Evolutionary conservation across 2,888 invertebrate species (phyloP).

Genomic region (Notodonta ziczac): DNA sequence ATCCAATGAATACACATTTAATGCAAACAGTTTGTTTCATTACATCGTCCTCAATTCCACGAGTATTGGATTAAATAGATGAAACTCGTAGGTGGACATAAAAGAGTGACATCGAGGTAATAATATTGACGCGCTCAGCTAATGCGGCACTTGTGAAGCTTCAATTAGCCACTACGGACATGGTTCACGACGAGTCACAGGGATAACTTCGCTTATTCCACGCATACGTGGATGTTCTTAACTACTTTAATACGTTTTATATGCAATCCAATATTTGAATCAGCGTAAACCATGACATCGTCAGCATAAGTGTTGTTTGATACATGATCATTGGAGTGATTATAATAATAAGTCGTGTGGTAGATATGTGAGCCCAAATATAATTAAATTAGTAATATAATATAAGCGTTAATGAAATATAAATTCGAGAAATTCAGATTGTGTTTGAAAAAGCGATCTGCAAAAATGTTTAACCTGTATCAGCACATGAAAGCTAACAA

Average conservation of each 20-base stretch:
- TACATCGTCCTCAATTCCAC: conserved; percentile 14
- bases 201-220: conserved; percentile 41
- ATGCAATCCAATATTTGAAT: neutral
- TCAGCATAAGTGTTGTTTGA: neutral
- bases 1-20: neutral
- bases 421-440: conserved; percentile 48
- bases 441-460: conserved; percentile 44
- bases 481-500: conserved; percentile 87
- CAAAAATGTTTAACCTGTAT: conserved; percentile 91
- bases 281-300: neutral
- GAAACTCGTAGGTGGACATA: conserved; percentile 43
- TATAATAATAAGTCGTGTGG: neutral
- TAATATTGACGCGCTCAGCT: conserved; percentile 53
- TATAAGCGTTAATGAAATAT: conserved; percentile 52
- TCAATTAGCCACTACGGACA: conserved; percentile 77
- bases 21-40: neutral
- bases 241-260: neutral
- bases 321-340: neutral
- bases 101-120: conserved; percentile 41
- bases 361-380: conserved; percentile 4
- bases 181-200: conserved; percentile 55
- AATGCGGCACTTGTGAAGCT: conserved; percentile 66
- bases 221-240: conserved; percentile 16
- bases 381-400: conserved; percentile 6
- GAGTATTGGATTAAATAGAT: conserved; percentile 59